Percentiles rank a stretch among this genome's conserved stretches.
phyloP scores from a whole-genome alignment of 2,797 vertebrate species.

The Ctenosaura bakeri region DNA sequence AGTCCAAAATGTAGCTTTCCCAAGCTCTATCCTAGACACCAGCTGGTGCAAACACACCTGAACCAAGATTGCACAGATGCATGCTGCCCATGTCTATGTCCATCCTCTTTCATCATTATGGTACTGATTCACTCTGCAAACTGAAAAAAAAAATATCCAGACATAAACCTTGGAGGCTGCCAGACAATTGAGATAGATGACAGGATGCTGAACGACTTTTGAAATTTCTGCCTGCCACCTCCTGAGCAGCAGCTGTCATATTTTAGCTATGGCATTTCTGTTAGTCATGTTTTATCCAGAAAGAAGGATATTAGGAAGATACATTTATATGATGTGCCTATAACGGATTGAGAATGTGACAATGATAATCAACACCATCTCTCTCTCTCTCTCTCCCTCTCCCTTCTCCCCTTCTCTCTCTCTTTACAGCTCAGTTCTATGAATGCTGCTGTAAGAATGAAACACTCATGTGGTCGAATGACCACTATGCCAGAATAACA shows the following conservation, averaged over 20 bases:
- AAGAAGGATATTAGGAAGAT: constrained; percentile 32
- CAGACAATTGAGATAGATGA: constrained; percentile 45
- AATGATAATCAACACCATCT: neutral
- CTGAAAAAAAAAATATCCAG: constrained; percentile 39
- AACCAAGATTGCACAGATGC: too few species aligned
- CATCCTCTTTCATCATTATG: neutral
- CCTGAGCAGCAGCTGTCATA: constrained; percentile 51
- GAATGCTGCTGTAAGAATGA: neutral
- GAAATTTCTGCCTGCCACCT: constrained; percentile 52
- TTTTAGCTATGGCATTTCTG: constrained; percentile 25
- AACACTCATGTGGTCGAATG: neutral
- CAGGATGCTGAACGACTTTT: constrained; percentile 41
- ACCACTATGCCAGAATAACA: neutral
- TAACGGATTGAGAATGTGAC: constrained; percentile 6
- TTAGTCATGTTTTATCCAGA: constrained; percentile 32
- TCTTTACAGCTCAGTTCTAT: neutral
- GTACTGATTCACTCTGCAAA: constrained; percentile 42
- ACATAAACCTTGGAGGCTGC: constrained; percentile 29
- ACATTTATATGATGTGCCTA: constrained; percentile 41
- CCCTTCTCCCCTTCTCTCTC: neutral
- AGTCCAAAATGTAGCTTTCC: neutral
- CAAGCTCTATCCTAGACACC: neutral
- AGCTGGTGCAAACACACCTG: neutral
- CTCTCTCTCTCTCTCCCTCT: neutral
- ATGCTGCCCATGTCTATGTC: neutral